These are phyloP conservation scores for Xiphorhynchus elegans DNA, from an alignment of 2,113 vertebrate species.

Conservation along the genomic window DNA sequence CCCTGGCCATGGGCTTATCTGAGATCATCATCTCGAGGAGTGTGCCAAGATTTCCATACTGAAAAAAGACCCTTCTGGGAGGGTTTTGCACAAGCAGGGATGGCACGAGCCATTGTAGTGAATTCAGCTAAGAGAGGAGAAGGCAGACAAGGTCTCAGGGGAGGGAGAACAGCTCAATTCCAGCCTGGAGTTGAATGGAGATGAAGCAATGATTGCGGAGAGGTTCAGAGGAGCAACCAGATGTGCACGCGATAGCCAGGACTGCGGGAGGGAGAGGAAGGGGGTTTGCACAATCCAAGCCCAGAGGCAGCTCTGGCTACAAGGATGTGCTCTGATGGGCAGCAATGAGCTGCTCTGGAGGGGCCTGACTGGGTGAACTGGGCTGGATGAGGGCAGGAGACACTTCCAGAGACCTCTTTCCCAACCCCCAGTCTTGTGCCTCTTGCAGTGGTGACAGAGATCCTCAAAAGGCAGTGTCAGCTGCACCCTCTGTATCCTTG, in stretches of 20 bases:
- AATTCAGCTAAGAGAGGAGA: not conserved
- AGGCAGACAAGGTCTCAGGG: not conserved
- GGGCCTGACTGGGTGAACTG: not conserved
- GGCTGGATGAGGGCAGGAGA: not conserved
- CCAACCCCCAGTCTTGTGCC: not conserved
- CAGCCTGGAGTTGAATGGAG: not conserved
- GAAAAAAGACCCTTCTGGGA: not conserved
- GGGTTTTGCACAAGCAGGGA: not conserved
- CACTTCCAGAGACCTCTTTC: not conserved
- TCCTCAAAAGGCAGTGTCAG: not conserved
- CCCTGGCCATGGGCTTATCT: not conserved
- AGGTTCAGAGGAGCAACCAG: not conserved
- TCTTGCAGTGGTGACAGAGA: not conserved
- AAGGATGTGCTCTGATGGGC: rapidly evolving
- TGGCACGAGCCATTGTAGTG: not conserved
- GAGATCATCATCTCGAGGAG: not conserved
- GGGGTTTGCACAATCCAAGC: not conserved
- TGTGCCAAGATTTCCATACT: not conserved
- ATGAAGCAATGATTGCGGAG: not conserved
- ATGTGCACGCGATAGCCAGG: not conserved
- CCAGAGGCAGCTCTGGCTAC: not conserved
- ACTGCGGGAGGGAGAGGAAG: not conserved
- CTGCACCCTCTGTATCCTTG: not conserved
- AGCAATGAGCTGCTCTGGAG: rapidly evolving
- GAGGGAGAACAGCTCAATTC: not conserved